Evolutionary conservation across 2,113 vertebrate species (phyloP).

Genomic region (Carollia perspicillata): DNA sequence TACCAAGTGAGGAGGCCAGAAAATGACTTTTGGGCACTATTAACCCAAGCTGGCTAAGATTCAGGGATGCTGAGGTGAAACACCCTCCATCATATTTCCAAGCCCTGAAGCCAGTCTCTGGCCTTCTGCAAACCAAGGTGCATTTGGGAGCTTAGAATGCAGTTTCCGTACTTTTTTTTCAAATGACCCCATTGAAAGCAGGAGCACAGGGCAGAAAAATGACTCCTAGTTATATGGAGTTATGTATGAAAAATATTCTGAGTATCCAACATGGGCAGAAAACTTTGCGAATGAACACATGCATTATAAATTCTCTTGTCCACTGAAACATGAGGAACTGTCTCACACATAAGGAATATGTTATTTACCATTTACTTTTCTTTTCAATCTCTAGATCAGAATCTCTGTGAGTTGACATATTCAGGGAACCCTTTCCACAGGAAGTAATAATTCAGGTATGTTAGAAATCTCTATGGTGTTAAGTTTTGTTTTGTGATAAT

Average conservation of each 20-base stretch:
- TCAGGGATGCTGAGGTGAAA: neutral
- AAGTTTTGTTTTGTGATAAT: neutral
- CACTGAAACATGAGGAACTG: neutral
- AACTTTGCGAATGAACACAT: neutral
- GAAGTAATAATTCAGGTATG: neutral
- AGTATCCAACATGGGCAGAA: neutral
- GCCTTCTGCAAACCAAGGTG: constrained; percentile 37
- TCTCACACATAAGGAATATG: neutral
- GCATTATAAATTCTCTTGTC: neutral
- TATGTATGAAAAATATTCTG: neutral
- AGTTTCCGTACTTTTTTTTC: neutral
- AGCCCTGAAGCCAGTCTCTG: neutral
- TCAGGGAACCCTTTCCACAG: neutral
- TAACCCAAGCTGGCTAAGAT: constrained; percentile 33
- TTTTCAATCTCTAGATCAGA: neutral
- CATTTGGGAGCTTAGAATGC: neutral
- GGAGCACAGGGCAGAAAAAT: neutral
- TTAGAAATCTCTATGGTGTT: neutral
- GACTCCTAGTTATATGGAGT: neutral
- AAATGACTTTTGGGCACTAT: constrained; percentile 61
- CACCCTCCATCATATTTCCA: neutral
- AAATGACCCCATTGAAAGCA: constrained; percentile 15
- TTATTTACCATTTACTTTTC: neutral
- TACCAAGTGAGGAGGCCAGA: constrained; percentile 35
- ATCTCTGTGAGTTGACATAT: neutral